Conservation (phyloP, 2,113 vertebrate genomes). For the Ploceus nigricollis region DNA sequence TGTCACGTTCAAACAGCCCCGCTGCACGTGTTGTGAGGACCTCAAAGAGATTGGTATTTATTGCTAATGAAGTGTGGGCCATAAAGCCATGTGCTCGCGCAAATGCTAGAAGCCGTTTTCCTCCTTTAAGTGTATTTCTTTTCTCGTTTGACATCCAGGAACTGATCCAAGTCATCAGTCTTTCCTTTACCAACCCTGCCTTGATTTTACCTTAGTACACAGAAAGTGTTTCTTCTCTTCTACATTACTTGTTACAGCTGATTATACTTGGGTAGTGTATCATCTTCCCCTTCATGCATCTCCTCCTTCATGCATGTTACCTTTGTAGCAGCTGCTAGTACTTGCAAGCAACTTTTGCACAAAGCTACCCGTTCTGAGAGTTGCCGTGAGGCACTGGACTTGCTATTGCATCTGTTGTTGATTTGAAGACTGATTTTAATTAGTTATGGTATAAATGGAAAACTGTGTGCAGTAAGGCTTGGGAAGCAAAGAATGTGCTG, state of each 20-base stretch:
- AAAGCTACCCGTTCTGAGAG: not conserved
- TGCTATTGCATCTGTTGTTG: conserved; percentile 45
- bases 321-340: not conserved
- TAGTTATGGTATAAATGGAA: conserved; percentile 64
- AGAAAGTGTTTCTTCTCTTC: not conserved
- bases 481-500: conserved; percentile 28
- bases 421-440: conserved; percentile 64
- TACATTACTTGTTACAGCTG: not conserved
- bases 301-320: not conserved
- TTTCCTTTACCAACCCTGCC: not conserved
- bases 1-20: not conserved
- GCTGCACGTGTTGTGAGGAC: not conserved
- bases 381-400: not conserved
- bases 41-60: not conserved
- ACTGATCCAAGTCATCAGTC: not conserved
- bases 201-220: not conserved
- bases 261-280: not conserved
- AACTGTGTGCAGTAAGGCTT: conserved; percentile 20
- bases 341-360: not conserved
- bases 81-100: not conserved
- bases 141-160: not conserved
- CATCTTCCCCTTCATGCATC: not conserved
- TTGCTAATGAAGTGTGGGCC: not conserved
- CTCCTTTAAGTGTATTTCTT: not conserved
- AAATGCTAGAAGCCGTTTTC: not conserved